These are phyloP conservation scores for Meiosimyza decipiens DNA, from an alignment of 2,888 invertebrate species.

Conservation along the genomic window DNA sequence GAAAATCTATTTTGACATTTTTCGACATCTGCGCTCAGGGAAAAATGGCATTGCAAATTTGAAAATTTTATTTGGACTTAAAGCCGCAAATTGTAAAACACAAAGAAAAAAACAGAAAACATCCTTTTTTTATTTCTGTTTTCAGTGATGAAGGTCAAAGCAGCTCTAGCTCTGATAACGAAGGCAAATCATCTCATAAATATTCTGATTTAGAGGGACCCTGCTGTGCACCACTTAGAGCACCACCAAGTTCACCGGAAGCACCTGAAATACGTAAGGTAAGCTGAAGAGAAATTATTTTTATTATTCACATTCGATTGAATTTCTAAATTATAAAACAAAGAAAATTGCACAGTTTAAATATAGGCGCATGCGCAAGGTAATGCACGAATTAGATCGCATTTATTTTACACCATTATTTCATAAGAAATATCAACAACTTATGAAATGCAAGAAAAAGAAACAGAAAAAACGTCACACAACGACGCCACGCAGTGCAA, in stretches of 20 bases:
- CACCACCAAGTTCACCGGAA: constrained; percentile 80
- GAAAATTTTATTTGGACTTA: too few relatives aligned
- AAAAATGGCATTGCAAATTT: too few relatives aligned
- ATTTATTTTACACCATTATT: constrained; percentile 61
- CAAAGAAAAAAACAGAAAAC: too few relatives aligned
- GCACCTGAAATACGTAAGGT: constrained; percentile 64
- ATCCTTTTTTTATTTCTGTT: constrained; percentile 41
- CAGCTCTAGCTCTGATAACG: constrained; percentile 78
- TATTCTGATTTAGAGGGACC: constrained; percentile 64
- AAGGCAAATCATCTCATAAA: constrained; percentile 64
- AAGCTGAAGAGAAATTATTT: constrained; percentile 41
- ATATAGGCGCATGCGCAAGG: constrained; percentile 55
- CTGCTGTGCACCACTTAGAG: constrained; percentile 68
- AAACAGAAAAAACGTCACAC: constrained; percentile 26
- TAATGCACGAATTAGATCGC: constrained; percentile 60
- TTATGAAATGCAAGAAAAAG: constrained; percentile 34
- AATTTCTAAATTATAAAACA: constrained; percentile 1
- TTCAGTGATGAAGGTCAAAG: constrained; percentile 83
- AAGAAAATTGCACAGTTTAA: constrained; percentile 50
- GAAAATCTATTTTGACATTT: too few relatives aligned
- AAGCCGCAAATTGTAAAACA: too few relatives aligned
- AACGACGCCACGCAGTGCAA: neutral
- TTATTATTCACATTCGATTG: neutral
- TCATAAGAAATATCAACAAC: constrained; percentile 44
- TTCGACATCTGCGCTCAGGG: too few relatives aligned